Base-by-base conservation (phyloP, 2,888 invertebrate genomes). In the Caenorhabditis virilis region DNA sequence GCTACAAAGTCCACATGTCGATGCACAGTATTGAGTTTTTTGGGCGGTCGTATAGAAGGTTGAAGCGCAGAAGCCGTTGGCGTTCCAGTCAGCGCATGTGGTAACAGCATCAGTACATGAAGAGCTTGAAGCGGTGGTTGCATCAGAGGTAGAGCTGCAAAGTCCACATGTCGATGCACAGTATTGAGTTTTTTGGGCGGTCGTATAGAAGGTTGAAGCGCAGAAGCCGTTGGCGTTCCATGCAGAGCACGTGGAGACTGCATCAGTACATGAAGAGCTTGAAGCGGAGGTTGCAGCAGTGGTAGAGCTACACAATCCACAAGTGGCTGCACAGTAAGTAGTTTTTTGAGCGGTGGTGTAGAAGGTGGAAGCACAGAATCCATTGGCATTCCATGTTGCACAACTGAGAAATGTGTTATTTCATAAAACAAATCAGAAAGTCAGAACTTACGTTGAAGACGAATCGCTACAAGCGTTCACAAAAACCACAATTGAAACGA, bases 161-260 rank as follows among this genome's bases (percentile, higher is more conserved):
- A 59, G 33, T 15, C 25, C 25, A 16, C 58, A 59, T 3, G 58
- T 52, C 13, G 18, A 16, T 2, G 47, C 52, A 20, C 58, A 59
- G 11, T 48, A 52, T 52, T 59, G 41, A 0, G 13, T 36, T 36
- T 52, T 52, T 16, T 42, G 39, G 15, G 30, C 27, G n/a, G 42
- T n/a, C 7, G 58, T 59, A 35, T 59, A 59, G 48, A 59, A 59
- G 1, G 42, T 20, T 5, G 45, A 51, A 0, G 41, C 27, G 22
- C 58, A 59, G 52, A 59, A 59, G 2, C 58, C 52, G 36, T 58
- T 58, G 11, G 39, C 23, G 11, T 6, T 36, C 57, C 57, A 57
- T 1, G 58, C 38, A 16, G 51, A 1, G 35, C 51, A 58, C 1
- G 49, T 57, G 35, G 16, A 27, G 0, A 43, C 18, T 36, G 50